phyloP scores from a whole-genome alignment of 2,113 vertebrate genomes.

The Bufo gargarizans region DNA sequence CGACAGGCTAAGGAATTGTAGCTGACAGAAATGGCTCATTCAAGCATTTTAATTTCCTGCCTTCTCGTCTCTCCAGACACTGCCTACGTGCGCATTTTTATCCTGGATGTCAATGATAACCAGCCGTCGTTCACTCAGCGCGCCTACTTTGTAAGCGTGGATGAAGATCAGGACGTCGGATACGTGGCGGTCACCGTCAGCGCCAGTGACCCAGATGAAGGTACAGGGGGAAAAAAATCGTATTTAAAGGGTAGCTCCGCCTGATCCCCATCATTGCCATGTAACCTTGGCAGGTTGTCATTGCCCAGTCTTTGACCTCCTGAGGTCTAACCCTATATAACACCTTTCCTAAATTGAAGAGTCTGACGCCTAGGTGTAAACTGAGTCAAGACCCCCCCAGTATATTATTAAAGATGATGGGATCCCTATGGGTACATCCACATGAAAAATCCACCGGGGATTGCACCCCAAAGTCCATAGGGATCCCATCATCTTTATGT shows the following conservation, averaged over 20 bases:
- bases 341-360: background rate
- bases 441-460: too few relatives aligned
- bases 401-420: too few relatives aligned
- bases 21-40: conserved; percentile 74
- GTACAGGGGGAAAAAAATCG: conserved; percentile 64
- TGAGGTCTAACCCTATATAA: background rate
- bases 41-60: conserved; percentile 63
- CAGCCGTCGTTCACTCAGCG: conserved; percentile 79
- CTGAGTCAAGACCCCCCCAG: too few relatives aligned
- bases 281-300: background rate
- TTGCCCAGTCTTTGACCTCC: background rate
- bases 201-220: conserved; percentile 86
- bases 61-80: conserved; percentile 75
- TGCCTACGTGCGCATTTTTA: conserved; percentile 77
- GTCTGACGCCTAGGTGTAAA: background rate
- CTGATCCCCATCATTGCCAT: background rate
- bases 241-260: background rate
- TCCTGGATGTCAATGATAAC: conserved; percentile 90
- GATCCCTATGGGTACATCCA: too few relatives aligned
- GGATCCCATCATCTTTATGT: too few relatives aligned
- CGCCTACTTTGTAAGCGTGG: conserved; percentile 79
- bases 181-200: conserved; percentile 79
- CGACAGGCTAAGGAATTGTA: conserved; percentile 66
- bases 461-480: too few relatives aligned
- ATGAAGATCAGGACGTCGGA: conserved; percentile 84